phyloP scores from a whole-genome alignment of 30 jellyfish, hydroid and myxozoan genomes.

The Hydra vulgaris region DNA sequence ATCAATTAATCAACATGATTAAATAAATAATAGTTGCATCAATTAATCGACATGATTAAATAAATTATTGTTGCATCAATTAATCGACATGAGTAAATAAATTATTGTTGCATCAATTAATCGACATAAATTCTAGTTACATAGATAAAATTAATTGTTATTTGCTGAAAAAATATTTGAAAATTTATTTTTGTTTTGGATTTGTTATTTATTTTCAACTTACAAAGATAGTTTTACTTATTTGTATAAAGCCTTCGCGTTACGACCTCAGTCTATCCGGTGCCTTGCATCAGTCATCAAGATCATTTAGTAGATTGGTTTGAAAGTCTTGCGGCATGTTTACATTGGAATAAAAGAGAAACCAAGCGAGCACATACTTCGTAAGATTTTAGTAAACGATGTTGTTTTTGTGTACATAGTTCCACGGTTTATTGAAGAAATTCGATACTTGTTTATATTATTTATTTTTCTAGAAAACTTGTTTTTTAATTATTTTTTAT shows the following conservation, averaged over 20 bases:
- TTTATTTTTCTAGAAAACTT: neutral
- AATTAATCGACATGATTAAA: too few relatives aligned
- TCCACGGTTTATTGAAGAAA: neutral
- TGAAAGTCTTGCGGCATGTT: slow-evolving; percentile 72
- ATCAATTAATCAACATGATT: too few relatives aligned
- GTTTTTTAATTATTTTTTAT: neutral
- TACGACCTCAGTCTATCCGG: slow-evolving; percentile 87
- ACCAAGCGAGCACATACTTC: slow-evolving; percentile 12
- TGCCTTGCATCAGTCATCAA: slow-evolving; percentile 73
- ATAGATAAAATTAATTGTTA: too few relatives aligned
- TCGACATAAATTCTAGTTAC: too few relatives aligned
- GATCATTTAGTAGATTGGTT: slow-evolving; percentile 88
- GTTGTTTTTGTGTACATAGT: neutral
- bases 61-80: too few relatives aligned
- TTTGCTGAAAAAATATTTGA: too few relatives aligned
- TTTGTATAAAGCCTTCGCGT: slow-evolving; percentile 53
- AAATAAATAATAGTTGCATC: too few relatives aligned
- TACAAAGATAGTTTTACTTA: too few relatives aligned
- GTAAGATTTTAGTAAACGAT: neutral
- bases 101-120: too few relatives aligned
- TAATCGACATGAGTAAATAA: too few relatives aligned
- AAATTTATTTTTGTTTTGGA: too few relatives aligned
- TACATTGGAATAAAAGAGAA: slow-evolving; percentile 70
- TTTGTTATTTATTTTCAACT: too few relatives aligned
- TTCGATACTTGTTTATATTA: neutral